Evolutionary conservation across 2,113 vertebrate genomes (phyloP).

Genomic region (Oreocharis arfaki): DNA sequence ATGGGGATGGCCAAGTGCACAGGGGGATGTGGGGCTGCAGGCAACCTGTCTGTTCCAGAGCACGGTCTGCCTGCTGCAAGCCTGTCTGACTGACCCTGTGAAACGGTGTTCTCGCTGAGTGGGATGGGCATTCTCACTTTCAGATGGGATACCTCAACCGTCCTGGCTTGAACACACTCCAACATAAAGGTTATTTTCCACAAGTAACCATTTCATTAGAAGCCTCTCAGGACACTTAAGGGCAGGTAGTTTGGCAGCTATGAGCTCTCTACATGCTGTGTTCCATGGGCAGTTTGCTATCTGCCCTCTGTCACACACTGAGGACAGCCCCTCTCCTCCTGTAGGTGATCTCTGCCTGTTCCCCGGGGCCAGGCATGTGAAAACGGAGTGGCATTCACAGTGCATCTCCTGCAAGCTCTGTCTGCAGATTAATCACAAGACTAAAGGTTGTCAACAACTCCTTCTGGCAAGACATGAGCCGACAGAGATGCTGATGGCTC

Average conservation of each 20-base stretch:
- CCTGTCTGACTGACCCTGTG: neutral
- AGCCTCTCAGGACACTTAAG: neutral
- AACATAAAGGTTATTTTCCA: neutral
- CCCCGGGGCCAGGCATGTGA: too few relatives aligned
- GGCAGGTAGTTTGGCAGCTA: neutral
- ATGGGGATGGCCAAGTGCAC: accelerated
- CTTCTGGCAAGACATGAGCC: neutral
- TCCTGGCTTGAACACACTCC: neutral
- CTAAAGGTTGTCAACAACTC: neutral
- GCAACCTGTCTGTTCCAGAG: neutral
- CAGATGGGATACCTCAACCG: neutral
- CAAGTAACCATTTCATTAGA: neutral
- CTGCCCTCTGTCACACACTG: neutral
- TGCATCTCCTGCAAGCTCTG: neutral
- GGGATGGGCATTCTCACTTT: neutral
- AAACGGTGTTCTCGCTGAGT: accelerated
- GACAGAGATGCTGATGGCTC: neutral
- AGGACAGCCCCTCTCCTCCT: neutral
- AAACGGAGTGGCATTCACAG: neutral
- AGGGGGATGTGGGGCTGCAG: neutral
- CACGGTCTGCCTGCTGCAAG: neutral
- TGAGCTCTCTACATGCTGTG: neutral
- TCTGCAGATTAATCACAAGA: neutral
- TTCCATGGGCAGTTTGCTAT: neutral
- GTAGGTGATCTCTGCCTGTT: neutral